Evolutionary conservation across 1,140 invertebrate genomes (phyloP).

Genomic region (Meloidogyne hapla): DNA sequence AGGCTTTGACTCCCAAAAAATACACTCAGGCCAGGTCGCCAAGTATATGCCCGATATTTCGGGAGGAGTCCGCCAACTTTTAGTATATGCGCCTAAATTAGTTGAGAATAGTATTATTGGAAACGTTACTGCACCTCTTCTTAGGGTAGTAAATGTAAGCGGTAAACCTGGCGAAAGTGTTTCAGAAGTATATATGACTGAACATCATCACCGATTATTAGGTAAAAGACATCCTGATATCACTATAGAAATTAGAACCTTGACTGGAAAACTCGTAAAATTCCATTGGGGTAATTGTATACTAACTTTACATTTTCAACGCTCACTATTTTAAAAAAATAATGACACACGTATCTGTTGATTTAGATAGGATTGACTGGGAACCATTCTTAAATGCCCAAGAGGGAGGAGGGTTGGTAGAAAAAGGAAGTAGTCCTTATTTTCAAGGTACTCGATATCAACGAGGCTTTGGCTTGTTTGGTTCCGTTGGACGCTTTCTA

Average conservation of each 20-base stretch:
- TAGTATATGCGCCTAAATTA: conserved; percentile 11
- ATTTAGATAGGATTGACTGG: conserved; percentile 9
- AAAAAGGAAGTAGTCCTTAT: background rate
- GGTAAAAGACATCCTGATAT: conserved; percentile 5
- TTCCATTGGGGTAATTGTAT: conserved; percentile 14
- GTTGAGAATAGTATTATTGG: background rate
- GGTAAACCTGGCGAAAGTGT: conserved; percentile 7
- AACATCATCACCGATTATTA: background rate
- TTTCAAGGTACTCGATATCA: background rate
- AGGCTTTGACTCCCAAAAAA: background rate
- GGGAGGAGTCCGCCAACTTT: background rate
- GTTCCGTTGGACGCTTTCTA: background rate
- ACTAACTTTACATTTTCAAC: conserved; percentile 13
- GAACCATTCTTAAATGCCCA: background rate
- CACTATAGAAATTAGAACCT: conserved; percentile 16
- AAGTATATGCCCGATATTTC: conserved; percentile 17
- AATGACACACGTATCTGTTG: conserved; percentile 6
- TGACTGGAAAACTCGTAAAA: background rate
- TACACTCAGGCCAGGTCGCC: background rate
- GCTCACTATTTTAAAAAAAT: conserved; percentile 9
- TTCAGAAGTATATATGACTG: background rate
- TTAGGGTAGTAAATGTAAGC: conserved; percentile 4
- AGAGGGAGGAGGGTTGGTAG: background rate
- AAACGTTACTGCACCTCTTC: background rate
- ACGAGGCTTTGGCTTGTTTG: background rate